These are phyloP conservation scores for Sthenelais limicola DNA, from an alignment of 2,888 invertebrate genomes.

Conservation along the genomic window DNA sequence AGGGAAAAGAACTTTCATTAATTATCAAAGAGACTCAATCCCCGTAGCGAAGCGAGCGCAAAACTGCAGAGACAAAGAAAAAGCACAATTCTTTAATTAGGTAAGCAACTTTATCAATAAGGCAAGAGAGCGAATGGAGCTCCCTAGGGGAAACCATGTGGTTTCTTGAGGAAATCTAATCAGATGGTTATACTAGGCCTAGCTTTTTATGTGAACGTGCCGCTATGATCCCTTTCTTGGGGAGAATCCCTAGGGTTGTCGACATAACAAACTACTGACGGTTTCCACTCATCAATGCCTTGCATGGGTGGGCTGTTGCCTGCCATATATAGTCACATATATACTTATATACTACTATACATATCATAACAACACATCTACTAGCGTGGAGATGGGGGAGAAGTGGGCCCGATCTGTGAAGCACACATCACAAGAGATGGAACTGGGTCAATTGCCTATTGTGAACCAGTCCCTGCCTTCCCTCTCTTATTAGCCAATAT, in stretches of 20 bases:
- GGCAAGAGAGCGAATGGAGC: not conserved
- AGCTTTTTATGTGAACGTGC: conserved; percentile 7
- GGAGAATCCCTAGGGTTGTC: not conserved
- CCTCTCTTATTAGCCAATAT: too few species aligned
- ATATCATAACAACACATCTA: too few species aligned
- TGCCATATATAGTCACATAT: too few species aligned
- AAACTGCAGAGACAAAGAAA: conserved; percentile 35
- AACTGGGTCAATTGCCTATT: too few species aligned
- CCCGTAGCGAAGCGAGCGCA: conserved; percentile 1
- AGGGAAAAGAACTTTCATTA: conserved; percentile 23
- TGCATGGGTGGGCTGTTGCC: too few species aligned
- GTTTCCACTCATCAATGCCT: too few species aligned
- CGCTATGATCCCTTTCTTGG: conserved; percentile 19
- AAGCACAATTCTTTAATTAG: conserved; percentile 34
- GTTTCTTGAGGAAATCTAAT: conserved; percentile 18
- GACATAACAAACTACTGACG: too few species aligned
- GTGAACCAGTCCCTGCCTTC: too few species aligned
- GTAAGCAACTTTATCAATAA: conserved; percentile 33
- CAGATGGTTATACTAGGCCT: conserved; percentile 29
- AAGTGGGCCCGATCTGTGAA: too few species aligned
- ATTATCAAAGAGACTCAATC: conserved; percentile 15
- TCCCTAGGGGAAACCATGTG: conserved; percentile 3
- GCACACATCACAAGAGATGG: too few species aligned
- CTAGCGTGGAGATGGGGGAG: too few species aligned
- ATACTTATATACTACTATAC: too few species aligned